These are phyloP conservation scores for Lethenteron camtschaticum DNA, from an alignment of 2,113 vertebrate species.

Conservation along the genomic window DNA sequence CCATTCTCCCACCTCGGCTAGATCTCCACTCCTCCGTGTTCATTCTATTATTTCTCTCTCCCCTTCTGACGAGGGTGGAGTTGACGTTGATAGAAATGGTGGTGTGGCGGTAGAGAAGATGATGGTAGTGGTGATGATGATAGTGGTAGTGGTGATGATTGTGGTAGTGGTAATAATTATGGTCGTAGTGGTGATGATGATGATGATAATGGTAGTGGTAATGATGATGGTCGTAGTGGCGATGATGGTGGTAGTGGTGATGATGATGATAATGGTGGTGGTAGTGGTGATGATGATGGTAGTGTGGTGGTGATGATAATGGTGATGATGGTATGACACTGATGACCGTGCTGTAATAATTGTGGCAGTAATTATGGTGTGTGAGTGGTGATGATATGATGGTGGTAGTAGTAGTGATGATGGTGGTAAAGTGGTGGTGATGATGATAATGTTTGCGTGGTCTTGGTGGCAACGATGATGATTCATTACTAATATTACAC, in stretches of 20 bases:
- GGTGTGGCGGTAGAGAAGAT: neutral
- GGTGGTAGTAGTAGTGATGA: neutral
- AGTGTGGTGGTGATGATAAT: constrained; percentile 1
- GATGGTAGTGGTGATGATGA: neutral
- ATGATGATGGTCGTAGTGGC: neutral
- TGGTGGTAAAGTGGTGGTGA: neutral
- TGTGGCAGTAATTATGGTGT: constrained; percentile 4
- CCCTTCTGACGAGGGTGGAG: neutral
- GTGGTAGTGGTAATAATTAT: neutral
- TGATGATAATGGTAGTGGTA: neutral
- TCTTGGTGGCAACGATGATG: neutral
- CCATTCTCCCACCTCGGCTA: too few species aligned
- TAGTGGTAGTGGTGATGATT: constrained; percentile 2
- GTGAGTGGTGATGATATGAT: neutral
- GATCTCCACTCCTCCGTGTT: too few species aligned
- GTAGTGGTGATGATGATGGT: constrained; percentile 1
- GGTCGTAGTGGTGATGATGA: neutral
- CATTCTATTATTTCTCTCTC: too few species aligned
- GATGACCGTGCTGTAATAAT: neutral
- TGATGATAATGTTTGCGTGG: neutral
- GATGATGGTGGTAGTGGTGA: neutral
- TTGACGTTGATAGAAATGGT: neutral
- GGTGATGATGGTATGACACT: neutral
- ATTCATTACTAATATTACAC: neutral
- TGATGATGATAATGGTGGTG: neutral